A percentile compares a stretch with the other conserved stretches of the same genome.
These are phyloP conservation scores for Scopus umbretta DNA, from an alignment of 2,113 vertebrate genomes.

Conservation along the genomic window DNA sequence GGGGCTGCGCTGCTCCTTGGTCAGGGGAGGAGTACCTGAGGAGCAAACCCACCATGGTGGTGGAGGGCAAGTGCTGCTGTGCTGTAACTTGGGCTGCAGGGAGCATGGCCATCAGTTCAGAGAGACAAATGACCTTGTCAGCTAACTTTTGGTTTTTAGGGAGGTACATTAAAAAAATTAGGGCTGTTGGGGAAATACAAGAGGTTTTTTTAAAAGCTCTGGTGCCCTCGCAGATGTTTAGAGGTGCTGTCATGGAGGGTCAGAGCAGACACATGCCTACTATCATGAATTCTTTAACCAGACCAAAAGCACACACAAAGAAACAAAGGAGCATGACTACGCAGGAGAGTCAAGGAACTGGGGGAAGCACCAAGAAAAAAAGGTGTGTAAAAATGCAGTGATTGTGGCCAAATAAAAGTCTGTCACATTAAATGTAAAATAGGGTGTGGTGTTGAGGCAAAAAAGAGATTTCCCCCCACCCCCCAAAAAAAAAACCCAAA, in stretches of 20 bases:
- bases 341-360: neutral
- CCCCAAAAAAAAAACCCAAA: neutral
- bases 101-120: neutral
- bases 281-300: neutral
- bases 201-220: neutral
- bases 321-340: neutral
- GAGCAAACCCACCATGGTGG: neutral
- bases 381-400: neutral
- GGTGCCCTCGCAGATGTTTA: neutral
- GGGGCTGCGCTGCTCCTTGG: neutral
- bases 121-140: neutral
- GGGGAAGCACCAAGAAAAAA: neutral
- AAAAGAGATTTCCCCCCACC: neutral
- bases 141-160: neutral
- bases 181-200: neutral
- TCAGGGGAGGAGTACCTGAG: neutral
- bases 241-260: neutral
- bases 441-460: neutral
- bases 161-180: neutral
- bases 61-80: neutral
- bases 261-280: neutral
- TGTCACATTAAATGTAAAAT: neutral
- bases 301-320: neutral
- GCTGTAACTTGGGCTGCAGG: neutral
- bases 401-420: neutral